phyloP scores from a whole-genome alignment of 2,113 vertebrate genomes.

The Clarias gariepinus region DNA sequence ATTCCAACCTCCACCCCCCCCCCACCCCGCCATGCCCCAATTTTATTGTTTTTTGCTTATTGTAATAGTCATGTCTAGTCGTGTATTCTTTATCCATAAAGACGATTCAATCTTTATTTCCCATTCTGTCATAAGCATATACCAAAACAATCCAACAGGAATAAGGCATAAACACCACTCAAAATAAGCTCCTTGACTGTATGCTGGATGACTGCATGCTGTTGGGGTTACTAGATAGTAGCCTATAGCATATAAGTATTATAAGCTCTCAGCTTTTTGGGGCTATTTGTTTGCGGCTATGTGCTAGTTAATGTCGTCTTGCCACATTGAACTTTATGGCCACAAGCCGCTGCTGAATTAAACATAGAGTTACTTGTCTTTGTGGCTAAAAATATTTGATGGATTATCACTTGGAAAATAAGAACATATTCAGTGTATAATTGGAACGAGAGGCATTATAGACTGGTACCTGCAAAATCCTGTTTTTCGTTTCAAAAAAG shows the following conservation, averaged over 20 bases:
- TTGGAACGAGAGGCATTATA: background rate
- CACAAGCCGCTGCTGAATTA: background rate
- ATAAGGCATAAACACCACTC: background rate
- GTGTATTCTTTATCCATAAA: background rate
- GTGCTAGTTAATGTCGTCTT: background rate
- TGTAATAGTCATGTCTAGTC: background rate
- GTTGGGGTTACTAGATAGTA: background rate
- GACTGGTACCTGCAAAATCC: background rate
- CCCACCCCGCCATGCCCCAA: too few relatives aligned
- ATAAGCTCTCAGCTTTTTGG: background rate
- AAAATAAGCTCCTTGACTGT: background rate
- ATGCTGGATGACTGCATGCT: background rate
- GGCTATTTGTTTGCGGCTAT: background rate
- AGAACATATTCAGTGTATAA: slow-evolving; percentile 1
- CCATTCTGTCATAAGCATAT: background rate
- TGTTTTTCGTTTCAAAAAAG: background rate
- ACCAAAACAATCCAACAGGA: background rate
- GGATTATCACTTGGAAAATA: slow-evolving; percentile 5
- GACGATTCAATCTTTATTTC: background rate
- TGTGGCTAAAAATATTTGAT: background rate
- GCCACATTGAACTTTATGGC: too few relatives aligned
- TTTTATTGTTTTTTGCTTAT: too few relatives aligned
- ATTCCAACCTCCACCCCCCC: too few relatives aligned
- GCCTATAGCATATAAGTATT: background rate
- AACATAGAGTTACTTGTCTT: background rate